These are phyloP conservation scores for Nothoprocta perdicaria DNA, from an alignment of 2,113 vertebrate genomes.

Conservation along the genomic window DNA sequence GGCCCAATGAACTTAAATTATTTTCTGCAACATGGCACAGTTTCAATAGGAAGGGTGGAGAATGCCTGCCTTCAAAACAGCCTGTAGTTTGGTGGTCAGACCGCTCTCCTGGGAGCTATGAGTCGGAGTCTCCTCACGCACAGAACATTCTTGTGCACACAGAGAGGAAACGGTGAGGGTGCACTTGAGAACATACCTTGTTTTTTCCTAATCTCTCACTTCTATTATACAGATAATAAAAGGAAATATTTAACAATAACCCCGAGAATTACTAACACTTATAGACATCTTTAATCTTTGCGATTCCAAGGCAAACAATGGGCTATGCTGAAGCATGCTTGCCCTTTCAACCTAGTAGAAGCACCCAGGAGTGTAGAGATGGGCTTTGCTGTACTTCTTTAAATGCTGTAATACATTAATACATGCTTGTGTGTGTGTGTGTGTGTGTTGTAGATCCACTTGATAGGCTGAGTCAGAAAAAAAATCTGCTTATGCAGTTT, in stretches of 20 bases:
- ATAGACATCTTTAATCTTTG: slow-evolving; percentile 33
- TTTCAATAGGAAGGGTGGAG: slow-evolving; percentile 73
- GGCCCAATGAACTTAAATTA: slow-evolving; percentile 38
- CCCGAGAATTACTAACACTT: slow-evolving; percentile 52
- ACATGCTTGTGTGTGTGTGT: not conserved
- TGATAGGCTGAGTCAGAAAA: slow-evolving; percentile 24
- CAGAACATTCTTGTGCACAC: slow-evolving; percentile 46
- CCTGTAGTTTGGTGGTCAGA: slow-evolving; percentile 55
- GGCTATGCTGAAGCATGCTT: slow-evolving; percentile 27
- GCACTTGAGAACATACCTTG: slow-evolving; percentile 50
- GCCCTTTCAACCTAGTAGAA: slow-evolving; percentile 23
- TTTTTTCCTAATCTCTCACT: slow-evolving; percentile 34
- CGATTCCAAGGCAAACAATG: slow-evolving; percentile 58
- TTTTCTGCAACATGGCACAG: slow-evolving; percentile 55
- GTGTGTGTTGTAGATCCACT: not conserved
- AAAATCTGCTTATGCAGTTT: not conserved
- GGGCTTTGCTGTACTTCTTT: slow-evolving; percentile 23
- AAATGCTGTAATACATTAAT: slow-evolving; percentile 11
- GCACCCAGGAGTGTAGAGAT: slow-evolving; percentile 21
- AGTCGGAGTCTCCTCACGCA: slow-evolving; percentile 56
- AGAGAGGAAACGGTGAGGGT: slow-evolving; percentile 55
- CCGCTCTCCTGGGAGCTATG: slow-evolving; percentile 18
- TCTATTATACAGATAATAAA: slow-evolving; percentile 58
- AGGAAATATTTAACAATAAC: slow-evolving; percentile 70
- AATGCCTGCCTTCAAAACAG: slow-evolving; percentile 59